Percentiles rank a stretch among this genome's conserved stretches.
Conservation (phyloP, 2,113 vertebrate species). For the Clarias gariepinus region DNA sequence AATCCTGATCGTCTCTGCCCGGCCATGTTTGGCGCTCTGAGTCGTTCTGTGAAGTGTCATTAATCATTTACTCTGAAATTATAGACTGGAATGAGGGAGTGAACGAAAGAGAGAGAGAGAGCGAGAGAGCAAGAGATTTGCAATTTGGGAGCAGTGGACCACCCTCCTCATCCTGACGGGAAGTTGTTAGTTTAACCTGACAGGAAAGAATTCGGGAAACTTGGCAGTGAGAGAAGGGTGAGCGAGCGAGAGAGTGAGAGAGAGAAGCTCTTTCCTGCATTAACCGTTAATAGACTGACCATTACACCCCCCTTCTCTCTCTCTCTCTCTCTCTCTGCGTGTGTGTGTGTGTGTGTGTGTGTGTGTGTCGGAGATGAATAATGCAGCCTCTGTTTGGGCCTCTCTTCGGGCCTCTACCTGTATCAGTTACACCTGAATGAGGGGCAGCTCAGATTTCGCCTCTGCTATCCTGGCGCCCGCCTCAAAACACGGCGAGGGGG, state of each 20-base stretch:
- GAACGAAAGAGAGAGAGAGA: slow-evolving; percentile 50
- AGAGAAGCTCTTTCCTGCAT: slow-evolving; percentile 62
- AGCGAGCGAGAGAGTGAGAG: slow-evolving; percentile 52
- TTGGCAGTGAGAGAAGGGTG: slow-evolving; percentile 68
- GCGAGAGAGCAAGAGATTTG: slow-evolving; percentile 54
- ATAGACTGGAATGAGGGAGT: slow-evolving; percentile 53
- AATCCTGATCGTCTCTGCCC: slow-evolving; percentile 55
- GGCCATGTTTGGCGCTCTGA: slow-evolving; percentile 37
- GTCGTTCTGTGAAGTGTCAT: slow-evolving; percentile 56
- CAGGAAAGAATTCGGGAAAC: slow-evolving; percentile 79
- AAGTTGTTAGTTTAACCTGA: slow-evolving; percentile 91
- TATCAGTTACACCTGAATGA: slow-evolving; percentile 77
- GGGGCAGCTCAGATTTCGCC: slow-evolving; percentile 60
- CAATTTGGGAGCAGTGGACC: slow-evolving; percentile 67
- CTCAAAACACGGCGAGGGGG: slow-evolving; percentile 59
- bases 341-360: slow-evolving; percentile 63
- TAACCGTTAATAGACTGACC: slow-evolving; percentile 74
- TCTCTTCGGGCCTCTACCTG: slow-evolving; percentile 65
- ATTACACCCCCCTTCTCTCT: slow-evolving; percentile 41
- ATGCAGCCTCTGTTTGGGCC: slow-evolving; percentile 64
- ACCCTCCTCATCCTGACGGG: slow-evolving; percentile 77
- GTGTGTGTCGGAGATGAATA: slow-evolving; percentile 56
- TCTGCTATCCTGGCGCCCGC: slow-evolving; percentile 70
- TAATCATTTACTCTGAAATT: slow-evolving; percentile 64
- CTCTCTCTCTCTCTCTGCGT: slow-evolving; percentile 27